Evolutionary conservation across 1,140 invertebrate species (phyloP).

Genomic region (Plodia interpunctella): DNA sequence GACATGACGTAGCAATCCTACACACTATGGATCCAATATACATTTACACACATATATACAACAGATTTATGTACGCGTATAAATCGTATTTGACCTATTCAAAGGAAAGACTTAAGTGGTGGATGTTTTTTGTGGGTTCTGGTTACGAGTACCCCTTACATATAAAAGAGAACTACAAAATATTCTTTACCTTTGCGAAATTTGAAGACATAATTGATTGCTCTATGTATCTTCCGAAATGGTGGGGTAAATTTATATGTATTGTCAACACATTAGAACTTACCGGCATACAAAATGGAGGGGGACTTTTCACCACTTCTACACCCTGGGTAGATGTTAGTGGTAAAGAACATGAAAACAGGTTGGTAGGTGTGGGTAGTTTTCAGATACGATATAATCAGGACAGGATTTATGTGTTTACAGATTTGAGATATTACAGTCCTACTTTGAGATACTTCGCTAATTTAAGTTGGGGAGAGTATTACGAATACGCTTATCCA

Average conservation of each 20-base stretch:
- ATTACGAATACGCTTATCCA: conserved; percentile 56
- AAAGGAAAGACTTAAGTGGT: conserved; percentile 9
- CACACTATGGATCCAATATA: conserved; percentile 46
- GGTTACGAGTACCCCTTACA: conserved; percentile 38
- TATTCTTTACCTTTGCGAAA: conserved; percentile 17
- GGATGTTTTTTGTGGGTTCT: conserved; percentile 29
- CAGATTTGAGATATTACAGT: conserved; percentile 48
- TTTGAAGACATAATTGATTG: conserved; percentile 38
- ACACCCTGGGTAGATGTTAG: neutral
- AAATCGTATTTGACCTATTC: conserved; percentile 17
- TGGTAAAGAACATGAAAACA: conserved; percentile 2
- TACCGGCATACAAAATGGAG: conserved; percentile 36
- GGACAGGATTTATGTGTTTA: conserved; percentile 46
- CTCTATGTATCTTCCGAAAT: conserved; percentile 47
- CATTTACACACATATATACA: conserved; percentile 18
- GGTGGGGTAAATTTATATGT: conserved; percentile 61
- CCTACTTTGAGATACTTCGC: conserved; percentile 29
- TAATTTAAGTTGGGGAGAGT: conserved; percentile 31
- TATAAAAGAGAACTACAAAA: conserved; percentile 48
- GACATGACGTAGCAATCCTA: conserved; percentile 44
- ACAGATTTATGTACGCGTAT: conserved; percentile 28
- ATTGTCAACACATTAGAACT: conserved; percentile 26
- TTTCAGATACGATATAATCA: conserved; percentile 56
- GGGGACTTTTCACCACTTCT: conserved; percentile 18
- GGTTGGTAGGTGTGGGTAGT: conserved; percentile 36